A percentile compares a stretch with the other conserved stretches of the same genome.
These are phyloP conservation scores for Gisinianus flammeolus DNA, from an alignment of 2,888 invertebrate species.

Conservation along the genomic window DNA sequence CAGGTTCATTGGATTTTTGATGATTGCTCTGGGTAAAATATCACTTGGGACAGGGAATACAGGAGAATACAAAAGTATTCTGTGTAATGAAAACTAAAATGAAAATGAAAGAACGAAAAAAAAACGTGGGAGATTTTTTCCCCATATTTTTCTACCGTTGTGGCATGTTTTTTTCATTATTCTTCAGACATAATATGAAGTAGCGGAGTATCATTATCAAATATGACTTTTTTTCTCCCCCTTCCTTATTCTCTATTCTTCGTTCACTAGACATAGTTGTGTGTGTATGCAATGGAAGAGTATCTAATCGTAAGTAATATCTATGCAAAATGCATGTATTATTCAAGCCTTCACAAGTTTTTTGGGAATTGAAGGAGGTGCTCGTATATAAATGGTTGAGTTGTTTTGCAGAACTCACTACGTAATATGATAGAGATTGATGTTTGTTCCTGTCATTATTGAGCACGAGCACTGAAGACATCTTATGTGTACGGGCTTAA, in stretches of 20 bases:
- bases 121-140: slow-evolving; percentile 20
- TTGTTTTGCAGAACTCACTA: background rate
- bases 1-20: slow-evolving; percentile 23
- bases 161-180: background rate
- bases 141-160: background rate
- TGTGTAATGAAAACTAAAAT: background rate
- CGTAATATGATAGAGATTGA: slow-evolving; percentile 4
- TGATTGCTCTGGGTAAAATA: slow-evolving; percentile 23
- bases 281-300: too few species aligned
- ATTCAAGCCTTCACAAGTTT: background rate
- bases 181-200: too few species aligned
- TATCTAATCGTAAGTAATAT: too few species aligned
- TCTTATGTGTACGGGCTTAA: background rate
- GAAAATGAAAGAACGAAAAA: background rate
- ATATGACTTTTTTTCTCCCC: background rate
- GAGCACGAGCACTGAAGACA: slow-evolving; percentile 15
- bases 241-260: background rate
- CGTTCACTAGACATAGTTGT: background rate
- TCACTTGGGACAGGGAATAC: background rate
- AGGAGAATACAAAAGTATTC: too few species aligned
- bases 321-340: too few species aligned
- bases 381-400: too few species aligned
- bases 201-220: too few species aligned
- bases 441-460: background rate
- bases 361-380: background rate